These are phyloP conservation scores for Lasioglossum baleicum DNA, from an alignment of 1,140 invertebrate species.

Conservation along the genomic window DNA sequence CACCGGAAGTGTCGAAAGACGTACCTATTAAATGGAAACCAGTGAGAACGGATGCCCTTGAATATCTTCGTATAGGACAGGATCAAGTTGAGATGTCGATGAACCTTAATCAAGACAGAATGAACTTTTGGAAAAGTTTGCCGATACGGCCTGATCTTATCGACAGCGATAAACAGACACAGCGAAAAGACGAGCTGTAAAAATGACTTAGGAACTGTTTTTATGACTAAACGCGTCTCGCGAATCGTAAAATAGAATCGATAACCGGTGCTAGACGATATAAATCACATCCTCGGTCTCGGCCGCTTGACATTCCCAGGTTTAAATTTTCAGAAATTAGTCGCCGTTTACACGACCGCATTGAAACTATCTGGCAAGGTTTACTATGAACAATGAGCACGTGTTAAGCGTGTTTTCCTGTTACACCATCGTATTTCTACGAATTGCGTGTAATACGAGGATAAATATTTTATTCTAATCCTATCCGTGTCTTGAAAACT, in stretches of 20 bases:
- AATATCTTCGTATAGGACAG: conserved; percentile 77
- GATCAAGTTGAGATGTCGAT: conserved; percentile 71
- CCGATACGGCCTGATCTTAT: conserved; percentile 41
- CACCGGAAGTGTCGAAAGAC: conserved; percentile 70
- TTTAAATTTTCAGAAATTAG: background rate
- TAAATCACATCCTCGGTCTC: background rate
- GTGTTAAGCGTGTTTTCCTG: background rate
- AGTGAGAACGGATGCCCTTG: conserved; percentile 72
- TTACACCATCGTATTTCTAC: background rate
- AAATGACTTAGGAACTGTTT: background rate
- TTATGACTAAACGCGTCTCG: background rate
- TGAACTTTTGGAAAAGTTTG: conserved; percentile 76
- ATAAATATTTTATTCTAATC: no score
- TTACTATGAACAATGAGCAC: background rate
- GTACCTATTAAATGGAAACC: conserved; percentile 79
- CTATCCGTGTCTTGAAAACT: no score
- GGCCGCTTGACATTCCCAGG: no score
- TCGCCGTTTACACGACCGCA: no score
- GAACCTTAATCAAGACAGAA: conserved; percentile 72
- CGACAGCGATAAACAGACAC: background rate
- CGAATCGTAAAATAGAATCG: background rate
- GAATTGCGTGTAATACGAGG: background rate
- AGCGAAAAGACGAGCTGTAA: conserved; percentile 67
- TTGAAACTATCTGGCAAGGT: background rate
- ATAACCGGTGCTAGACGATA: no score